phyloP scores from a whole-genome alignment of 2,797 vertebrate genomes.

The Cyclura pinguis region DNA sequence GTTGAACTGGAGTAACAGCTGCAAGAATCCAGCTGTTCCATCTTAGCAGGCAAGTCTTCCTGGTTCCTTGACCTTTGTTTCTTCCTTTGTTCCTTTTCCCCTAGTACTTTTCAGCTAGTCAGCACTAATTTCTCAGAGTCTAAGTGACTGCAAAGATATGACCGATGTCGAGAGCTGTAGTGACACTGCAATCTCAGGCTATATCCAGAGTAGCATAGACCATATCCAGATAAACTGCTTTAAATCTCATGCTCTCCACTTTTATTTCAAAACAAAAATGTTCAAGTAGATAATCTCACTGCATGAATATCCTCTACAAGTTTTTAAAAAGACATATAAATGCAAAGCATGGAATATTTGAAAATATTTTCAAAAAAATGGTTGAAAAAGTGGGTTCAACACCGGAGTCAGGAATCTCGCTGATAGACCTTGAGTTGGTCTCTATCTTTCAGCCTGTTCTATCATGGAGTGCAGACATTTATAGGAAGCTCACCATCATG shows the following conservation, averaged over 20 bases:
- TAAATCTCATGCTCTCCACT: not conserved
- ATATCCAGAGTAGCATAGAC: not conserved
- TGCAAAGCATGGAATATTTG: too few species aligned
- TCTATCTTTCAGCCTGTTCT: too few species aligned
- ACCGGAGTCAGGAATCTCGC: too few species aligned
- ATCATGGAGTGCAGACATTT: too few species aligned
- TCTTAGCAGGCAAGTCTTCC: slow-evolving; percentile 47
- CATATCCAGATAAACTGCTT: not conserved
- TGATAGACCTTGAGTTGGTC: too few species aligned
- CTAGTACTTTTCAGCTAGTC: slow-evolving; percentile 15
- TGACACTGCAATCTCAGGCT: not conserved
- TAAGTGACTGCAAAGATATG: not conserved
- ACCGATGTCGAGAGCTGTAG: not conserved
- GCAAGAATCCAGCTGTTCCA: slow-evolving; percentile 53
- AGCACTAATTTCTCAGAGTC: slow-evolving; percentile 19
- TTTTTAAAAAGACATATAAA: too few species aligned
- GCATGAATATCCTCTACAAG: too few species aligned
- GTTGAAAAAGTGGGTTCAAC: too few species aligned
- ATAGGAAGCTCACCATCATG: too few species aligned
- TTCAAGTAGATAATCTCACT: not conserved
- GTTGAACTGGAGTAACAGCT: slow-evolving; percentile 8
- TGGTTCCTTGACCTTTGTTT: slow-evolving; percentile 50
- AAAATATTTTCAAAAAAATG: too few species aligned
- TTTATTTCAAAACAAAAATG: not conserved
- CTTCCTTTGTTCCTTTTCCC: slow-evolving; percentile 7